Base-by-base conservation (phyloP, 2,113 vertebrate genomes). In the Hymenochirus boettgeri region DNA sequence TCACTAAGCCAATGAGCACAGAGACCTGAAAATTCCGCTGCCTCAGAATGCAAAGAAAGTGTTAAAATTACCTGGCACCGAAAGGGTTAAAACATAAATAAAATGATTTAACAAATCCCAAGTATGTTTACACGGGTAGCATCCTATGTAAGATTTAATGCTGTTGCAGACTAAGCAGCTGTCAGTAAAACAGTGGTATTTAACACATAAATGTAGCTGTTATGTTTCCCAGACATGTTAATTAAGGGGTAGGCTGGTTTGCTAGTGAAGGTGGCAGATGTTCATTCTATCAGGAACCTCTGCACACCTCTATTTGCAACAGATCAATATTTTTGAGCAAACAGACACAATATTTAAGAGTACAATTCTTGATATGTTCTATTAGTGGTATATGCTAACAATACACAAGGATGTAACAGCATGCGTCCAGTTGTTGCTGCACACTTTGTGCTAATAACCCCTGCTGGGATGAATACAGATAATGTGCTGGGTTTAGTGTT, bases 381-480 rank as follows among this genome's bases (percentile, higher is more conserved):
- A 21, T 9, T 35, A 56, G 29, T 56, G 27, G 27, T 35, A 21
- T 21, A 57, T 57, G 19, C n/a, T 35, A 57, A 57, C 29, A 57
- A 18, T 35, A 57, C 7, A 29, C 7, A 22, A 26, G 9, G 18
- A 22, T 18, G 15, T 8, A 10, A 18, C 29, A 35, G 29, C 18
- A 29, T 22, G 29, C 21, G 31, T 57, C 31, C 13, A 19, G 29
- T 37, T 22, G 11, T 57, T 21, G 12, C 11, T 15, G 19, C 4
- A 18, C 27, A 19, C 54, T 57, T 33, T 19, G 18, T 35, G 54
- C 54, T 22, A 33, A 57, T 57, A 22, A 29, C 17, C 54, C 54
- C 54, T 35, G 29, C 29, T 22, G 54, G 23, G 54, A 35, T 57
- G 54, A 57, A 57, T 57, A 22, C 54, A 57, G 54, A 57, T 57